phyloP scores from a whole-genome alignment of 2,888 invertebrate species.

The Rosalia funebris region DNA sequence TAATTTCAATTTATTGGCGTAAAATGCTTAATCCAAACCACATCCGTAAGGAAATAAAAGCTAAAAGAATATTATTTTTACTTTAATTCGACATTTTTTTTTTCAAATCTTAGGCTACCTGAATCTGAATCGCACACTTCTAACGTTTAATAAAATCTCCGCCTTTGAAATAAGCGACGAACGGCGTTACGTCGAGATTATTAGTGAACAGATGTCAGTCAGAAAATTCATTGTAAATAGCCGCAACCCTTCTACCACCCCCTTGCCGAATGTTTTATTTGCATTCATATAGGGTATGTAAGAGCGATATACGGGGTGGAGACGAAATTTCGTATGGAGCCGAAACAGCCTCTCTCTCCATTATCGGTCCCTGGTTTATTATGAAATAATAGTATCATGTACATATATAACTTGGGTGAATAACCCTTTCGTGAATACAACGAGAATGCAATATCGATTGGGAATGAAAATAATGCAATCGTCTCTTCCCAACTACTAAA shows the following conservation, averaged over 20 bases:
- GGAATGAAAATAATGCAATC: conserved; percentile 11
- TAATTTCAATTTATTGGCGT: no score
- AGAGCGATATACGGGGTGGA: conserved; percentile 9
- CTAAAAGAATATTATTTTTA: no score
- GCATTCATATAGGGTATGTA: conserved; percentile 16
- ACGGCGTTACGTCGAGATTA: conserved; percentile 1
- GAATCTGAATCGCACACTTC: no score
- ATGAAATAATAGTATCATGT: conserved; percentile 12
- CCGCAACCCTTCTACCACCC: conserved; percentile 21
- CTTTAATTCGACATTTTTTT: no score
- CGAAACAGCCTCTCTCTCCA: not conserved
- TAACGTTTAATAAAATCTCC: not conserved
- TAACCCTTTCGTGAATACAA: conserved; percentile 9
- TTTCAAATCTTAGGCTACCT: no score
- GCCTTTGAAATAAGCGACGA: not conserved
- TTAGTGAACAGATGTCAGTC: conserved; percentile 13
- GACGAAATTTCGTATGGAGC: not conserved
- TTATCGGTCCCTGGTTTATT: not conserved
- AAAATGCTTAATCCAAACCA: no score
- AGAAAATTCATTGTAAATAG: conserved; percentile 10
- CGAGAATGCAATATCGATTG: conserved; percentile 21
- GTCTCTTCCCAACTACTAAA: conserved; percentile 2
- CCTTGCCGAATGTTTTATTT: conserved; percentile 17
- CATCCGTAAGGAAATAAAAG: no score
- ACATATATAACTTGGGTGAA: conserved; percentile 7